These are phyloP conservation scores for Merops nubicus DNA, from an alignment of 2,113 vertebrate genomes.

Conservation along the genomic window DNA sequence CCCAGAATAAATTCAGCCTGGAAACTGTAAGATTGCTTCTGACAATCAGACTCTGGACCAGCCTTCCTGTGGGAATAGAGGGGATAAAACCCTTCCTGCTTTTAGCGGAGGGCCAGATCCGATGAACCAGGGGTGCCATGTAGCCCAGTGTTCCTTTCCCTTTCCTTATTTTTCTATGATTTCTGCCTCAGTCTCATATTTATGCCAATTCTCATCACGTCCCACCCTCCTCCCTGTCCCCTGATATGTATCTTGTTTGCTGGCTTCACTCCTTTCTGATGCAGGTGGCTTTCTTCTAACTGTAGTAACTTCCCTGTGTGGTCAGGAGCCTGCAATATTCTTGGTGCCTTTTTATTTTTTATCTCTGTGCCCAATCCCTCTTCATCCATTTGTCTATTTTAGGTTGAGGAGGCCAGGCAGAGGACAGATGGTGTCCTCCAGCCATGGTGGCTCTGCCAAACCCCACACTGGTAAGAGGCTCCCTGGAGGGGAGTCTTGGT, in stretches of 20 bases:
- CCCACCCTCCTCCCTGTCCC: not conserved
- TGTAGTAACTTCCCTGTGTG: not conserved
- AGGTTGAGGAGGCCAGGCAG: not conserved
- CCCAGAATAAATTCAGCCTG: constrained; percentile 31
- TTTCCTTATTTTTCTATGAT: not conserved
- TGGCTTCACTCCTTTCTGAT: constrained; percentile 8
- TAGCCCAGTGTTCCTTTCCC: not conserved
- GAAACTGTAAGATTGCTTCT: not conserved
- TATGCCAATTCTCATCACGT: not conserved
- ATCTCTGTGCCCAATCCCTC: not conserved
- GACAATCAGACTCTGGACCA: not conserved
- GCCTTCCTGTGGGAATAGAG: not conserved
- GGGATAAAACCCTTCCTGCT: not conserved
- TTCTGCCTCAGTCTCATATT: not conserved
- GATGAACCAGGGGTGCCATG: fast-evolving
- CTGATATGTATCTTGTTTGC: not conserved
- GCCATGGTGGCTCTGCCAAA: not conserved
- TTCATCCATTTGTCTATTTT: not conserved
- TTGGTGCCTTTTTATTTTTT: not conserved
- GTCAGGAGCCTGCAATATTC: not conserved
- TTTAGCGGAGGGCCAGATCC: fast-evolving
- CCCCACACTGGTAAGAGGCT: not conserved
- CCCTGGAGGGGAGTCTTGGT: not conserved
- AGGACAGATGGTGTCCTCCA: not conserved
- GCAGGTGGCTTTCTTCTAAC: constrained; percentile 30